These are phyloP conservation scores for Martes martes DNA, from an alignment of 2,113 vertebrate genomes.

Conservation along the genomic window DNA sequence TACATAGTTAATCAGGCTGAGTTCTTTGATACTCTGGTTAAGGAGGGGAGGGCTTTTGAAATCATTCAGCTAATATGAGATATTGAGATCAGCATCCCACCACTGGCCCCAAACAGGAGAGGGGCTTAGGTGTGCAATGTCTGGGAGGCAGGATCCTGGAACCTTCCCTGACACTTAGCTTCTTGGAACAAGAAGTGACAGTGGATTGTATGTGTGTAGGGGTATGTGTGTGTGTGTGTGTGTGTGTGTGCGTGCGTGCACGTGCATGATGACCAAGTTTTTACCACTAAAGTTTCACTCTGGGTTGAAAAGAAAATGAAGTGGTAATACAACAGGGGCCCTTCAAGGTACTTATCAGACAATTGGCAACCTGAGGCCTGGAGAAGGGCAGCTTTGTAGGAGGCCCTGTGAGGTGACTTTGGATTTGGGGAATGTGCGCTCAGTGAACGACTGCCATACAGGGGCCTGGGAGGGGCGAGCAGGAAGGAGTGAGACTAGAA, in stretches of 20 bases:
- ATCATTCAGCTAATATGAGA: neutral
- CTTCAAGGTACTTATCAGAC: neutral
- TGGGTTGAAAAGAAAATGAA: neutral
- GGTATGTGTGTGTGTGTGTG: neutral
- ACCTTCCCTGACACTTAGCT: too few relatives aligned
- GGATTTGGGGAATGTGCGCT: too few relatives aligned
- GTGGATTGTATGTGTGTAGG: neutral
- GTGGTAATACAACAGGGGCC: neutral
- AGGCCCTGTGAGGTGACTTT: neutral
- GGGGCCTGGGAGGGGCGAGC: neutral
- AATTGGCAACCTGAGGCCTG: neutral
- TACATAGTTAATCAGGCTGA: accelerated
- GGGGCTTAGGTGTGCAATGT: neutral
- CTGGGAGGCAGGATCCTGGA: neutral
- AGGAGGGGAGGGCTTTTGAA: neutral
- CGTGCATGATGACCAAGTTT: neutral
- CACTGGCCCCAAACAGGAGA: neutral
- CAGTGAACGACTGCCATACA: neutral
- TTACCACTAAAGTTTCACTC: neutral
- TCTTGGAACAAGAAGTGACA: neutral
- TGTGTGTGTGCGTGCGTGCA: too few relatives aligned
- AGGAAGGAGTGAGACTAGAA: neutral
- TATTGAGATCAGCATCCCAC: too few relatives aligned
- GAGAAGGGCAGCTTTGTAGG: neutral
- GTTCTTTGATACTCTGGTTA: neutral